Evolutionary conservation across 2,113 vertebrate genomes (phyloP).

Genomic region (Ranitomeya imitator): DNA sequence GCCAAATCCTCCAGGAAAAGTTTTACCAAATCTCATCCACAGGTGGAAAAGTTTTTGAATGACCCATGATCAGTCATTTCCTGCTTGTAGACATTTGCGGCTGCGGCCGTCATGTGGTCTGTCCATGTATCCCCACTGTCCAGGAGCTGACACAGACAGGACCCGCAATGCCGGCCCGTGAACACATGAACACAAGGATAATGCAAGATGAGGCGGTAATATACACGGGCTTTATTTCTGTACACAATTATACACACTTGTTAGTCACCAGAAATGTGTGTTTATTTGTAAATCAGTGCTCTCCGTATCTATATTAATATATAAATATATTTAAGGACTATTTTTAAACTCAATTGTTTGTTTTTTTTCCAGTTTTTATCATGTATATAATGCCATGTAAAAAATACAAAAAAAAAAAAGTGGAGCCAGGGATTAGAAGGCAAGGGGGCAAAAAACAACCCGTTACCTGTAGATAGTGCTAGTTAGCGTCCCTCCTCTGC

Average conservation of each 20-base stretch:
- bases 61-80: too few species aligned
- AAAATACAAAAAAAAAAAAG: slow-evolving; percentile 48
- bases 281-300: slow-evolving; percentile 57
- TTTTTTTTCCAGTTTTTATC: slow-evolving; percentile 46
- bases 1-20: too few species aligned
- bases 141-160: neutral
- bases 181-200: neutral
- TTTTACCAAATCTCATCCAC: too few species aligned
- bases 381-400: slow-evolving; percentile 55
- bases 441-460: neutral
- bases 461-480: slow-evolving; percentile 1
- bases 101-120: too few species aligned
- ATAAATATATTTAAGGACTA: slow-evolving; percentile 57
- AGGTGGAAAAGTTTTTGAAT: too few species aligned
- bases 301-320: slow-evolving; percentile 53
- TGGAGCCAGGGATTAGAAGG: neutral
- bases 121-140: too few species aligned
- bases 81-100: too few species aligned
- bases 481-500: neutral
- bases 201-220: neutral
- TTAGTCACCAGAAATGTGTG: slow-evolving; percentile 55
- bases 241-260: slow-evolving; percentile 57
- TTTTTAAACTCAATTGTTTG: slow-evolving; percentile 44
- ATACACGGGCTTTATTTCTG: slow-evolving; percentile 57
- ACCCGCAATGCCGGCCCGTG: neutral